Conservation (phyloP, 2,113 vertebrate genomes). For the Vimba vimba region DNA sequence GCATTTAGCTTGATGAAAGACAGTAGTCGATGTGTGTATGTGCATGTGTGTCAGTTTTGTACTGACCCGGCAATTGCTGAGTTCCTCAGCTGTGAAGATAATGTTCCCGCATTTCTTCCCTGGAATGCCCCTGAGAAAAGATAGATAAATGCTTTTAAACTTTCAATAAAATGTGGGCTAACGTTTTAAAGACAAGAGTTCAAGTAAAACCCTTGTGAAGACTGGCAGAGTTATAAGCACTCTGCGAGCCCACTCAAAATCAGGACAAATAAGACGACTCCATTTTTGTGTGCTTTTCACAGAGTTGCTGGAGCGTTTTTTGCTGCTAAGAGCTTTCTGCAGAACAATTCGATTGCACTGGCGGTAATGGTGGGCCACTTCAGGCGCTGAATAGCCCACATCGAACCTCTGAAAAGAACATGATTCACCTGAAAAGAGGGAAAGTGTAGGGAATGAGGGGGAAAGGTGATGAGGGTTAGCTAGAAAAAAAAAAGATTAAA, state of each 20-base stretch:
- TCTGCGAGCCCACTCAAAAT: conserved; percentile 25
- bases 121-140: conserved; percentile 71
- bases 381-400: conserved; percentile 26
- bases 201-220: not conserved
- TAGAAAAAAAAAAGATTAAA: conserved; percentile 11
- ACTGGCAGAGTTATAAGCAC: conserved; percentile 3
- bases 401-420: conserved; percentile 42
- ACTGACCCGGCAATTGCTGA: conserved; percentile 81
- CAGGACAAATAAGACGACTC: conserved; percentile 37
- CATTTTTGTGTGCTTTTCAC: conserved; percentile 27
- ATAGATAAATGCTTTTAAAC: conserved; percentile 51
- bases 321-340: conserved; percentile 25
- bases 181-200: conserved; percentile 39
- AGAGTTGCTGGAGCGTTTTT: not conserved
- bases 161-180: conserved; percentile 30
- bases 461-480: conserved; percentile 9
- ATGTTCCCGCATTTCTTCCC: conserved; percentile 80
- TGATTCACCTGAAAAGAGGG: conserved; percentile 45
- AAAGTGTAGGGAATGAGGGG: conserved; percentile 4
- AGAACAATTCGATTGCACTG: conserved; percentile 31
- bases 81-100: conserved; percentile 77
- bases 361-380: conserved; percentile 29
- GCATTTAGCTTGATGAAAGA: conserved; percentile 28
- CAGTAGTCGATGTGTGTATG: conserved; percentile 14
- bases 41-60: conserved; percentile 31